Base-by-base conservation (phyloP, 2,113 vertebrate species). In the Electrona antarctica region DNA sequence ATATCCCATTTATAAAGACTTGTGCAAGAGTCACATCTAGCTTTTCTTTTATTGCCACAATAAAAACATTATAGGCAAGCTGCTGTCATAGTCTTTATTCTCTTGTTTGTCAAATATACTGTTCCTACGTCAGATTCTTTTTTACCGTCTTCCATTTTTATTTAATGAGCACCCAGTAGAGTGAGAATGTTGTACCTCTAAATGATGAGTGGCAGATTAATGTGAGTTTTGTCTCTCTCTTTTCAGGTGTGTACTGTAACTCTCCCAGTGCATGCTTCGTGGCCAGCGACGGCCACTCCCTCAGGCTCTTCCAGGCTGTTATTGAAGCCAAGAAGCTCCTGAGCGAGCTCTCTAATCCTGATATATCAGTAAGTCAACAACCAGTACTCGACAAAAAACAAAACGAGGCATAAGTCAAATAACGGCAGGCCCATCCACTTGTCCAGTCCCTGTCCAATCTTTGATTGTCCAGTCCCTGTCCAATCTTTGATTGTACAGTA, bases 211-310 rank as follows among this genome's bases (percentile, higher is more conserved):
- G 7, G 49, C 7, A 9, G 49, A 57, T 57, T 2, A 15, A 57
- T 2, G n/a, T 45, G 29, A 8, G 2, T 75, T 55, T 7, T 77
- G 14, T 69, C 10, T 47, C 2, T 78, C 6, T 56, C 59, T 52
- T 13, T 11, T 52, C 13, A 99, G 97, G 97, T 90, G 89, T 92
- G 12, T 99, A 99, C 74, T 98, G 98, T 84, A 97, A 98, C 89
- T 99, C 98, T 74, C 98, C 98, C 86, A 98, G 97, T 83, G 97
- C 98, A 68, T 99, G 98, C 89, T 99, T 99, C 75, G 96, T 99
- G 65, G 98, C 97, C 65, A 98, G 95, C 83, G 97, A 99, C 3
- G 98, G 98, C 15, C 95, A 96, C 0, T 94, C 96, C 64, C 94
- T 99, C 77, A 93, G 96, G 79, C 92, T 99, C 33, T 99, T 97